phyloP scores from a whole-genome alignment of 2,113 vertebrate species.

The Hipposideros armiger region DNA sequence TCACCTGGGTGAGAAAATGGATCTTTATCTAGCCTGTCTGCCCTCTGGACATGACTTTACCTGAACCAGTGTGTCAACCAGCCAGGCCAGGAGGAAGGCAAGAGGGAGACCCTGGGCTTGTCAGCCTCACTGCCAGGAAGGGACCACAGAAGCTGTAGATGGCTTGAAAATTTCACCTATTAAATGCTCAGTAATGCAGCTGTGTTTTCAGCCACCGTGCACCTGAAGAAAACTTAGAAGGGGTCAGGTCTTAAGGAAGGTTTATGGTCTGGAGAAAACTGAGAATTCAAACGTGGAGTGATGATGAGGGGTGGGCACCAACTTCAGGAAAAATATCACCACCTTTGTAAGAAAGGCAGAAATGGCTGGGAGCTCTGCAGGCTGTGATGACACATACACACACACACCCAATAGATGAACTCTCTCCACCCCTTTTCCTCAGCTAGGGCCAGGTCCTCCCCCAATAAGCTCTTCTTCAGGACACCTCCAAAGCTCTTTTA shows the following conservation, averaged over 20 bases:
- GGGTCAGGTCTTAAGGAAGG: background rate
- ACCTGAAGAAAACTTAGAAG: constrained; percentile 32
- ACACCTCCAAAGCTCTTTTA: background rate
- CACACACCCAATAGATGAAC: background rate
- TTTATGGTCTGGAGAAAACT: constrained; percentile 23
- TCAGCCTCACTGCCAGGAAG: background rate
- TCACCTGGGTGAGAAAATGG: constrained; percentile 23
- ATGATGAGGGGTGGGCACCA: background rate
- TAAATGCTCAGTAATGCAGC: background rate
- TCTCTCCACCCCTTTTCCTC: background rate
- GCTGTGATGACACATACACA: background rate
- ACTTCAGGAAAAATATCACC: background rate
- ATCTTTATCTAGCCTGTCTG: background rate
- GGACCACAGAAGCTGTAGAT: constrained; percentile 11
- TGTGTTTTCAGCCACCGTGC: background rate
- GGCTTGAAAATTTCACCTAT: background rate
- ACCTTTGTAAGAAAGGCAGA: constrained; percentile 23
- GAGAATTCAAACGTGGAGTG: background rate
- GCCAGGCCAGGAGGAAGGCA: background rate
- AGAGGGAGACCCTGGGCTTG: background rate
- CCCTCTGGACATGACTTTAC: background rate
- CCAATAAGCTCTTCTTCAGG: background rate
- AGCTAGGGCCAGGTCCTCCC: background rate
- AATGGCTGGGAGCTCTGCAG: constrained; percentile 15
- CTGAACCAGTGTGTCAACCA: constrained; percentile 12